Evolutionary conservation across 2,797 vertebrate genomes (phyloP).

Genomic region (Periophthalmus magnuspinnatus): DNA sequence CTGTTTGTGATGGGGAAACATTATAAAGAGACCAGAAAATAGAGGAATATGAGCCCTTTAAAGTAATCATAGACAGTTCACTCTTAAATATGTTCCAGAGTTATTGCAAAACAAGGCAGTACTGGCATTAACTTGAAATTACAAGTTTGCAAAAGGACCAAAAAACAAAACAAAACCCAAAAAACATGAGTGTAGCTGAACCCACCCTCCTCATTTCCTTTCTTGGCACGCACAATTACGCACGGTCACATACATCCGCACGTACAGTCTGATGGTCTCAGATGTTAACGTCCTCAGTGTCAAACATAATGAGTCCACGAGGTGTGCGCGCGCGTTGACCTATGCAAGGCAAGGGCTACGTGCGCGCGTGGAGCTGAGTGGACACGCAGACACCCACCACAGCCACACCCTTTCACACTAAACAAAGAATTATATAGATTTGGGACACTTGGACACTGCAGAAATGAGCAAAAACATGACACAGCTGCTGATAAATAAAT

Average conservation of each 20-base stretch:
- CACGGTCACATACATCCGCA: not conserved
- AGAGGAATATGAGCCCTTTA: too few species aligned
- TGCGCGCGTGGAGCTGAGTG: conserved; percentile 32
- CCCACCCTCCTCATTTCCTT: not conserved
- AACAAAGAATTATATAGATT: conserved; percentile 53
- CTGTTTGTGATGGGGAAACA: too few species aligned
- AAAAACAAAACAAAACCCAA: too few species aligned
- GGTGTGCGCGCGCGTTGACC: conserved; percentile 18
- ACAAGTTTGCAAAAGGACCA: not conserved
- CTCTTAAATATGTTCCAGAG: too few species aligned
- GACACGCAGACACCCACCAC: conserved; percentile 24
- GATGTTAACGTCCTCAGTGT: conserved; percentile 44
- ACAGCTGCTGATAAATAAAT: not conserved
- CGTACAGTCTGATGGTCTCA: not conserved
- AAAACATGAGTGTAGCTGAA: not conserved
- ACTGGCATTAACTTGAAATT: too few species aligned
- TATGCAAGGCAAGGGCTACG: not conserved
- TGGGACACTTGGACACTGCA: too few species aligned
- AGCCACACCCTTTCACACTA: conserved; percentile 65
- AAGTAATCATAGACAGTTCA: not conserved
- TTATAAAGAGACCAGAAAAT: too few species aligned
- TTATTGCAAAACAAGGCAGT: too few species aligned
- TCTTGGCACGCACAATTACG: not conserved
- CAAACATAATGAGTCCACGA: conserved; percentile 40
- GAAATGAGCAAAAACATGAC: not conserved